Evolutionary conservation across 2,113 vertebrate genomes (phyloP).

Genomic region (Baryphthengus martii): DNA sequence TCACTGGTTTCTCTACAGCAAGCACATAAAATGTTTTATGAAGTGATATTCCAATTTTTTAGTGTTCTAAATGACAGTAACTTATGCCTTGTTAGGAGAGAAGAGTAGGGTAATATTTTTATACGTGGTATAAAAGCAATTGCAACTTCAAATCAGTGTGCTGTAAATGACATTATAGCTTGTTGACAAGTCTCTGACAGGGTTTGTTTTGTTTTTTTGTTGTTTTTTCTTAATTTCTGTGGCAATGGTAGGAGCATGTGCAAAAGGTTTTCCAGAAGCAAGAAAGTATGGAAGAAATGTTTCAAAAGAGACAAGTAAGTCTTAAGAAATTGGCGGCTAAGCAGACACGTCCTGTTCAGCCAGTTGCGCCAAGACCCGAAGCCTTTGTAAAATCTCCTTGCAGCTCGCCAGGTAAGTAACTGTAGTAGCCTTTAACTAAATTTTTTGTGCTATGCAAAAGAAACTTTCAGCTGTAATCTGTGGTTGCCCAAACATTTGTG

Average conservation of each 20-base stretch:
- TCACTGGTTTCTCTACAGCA: neutral
- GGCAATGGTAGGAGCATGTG: slow-evolving; percentile 82
- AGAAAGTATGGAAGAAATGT: slow-evolving; percentile 92
- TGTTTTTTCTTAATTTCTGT: neutral
- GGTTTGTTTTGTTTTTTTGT: neutral
- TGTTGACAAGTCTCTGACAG: neutral
- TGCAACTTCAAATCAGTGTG: neutral
- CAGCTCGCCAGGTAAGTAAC: slow-evolving; percentile 79
- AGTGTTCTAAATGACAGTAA: neutral
- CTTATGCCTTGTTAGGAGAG: neutral
- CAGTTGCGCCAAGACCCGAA: slow-evolving; percentile 95
- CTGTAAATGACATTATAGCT: neutral
- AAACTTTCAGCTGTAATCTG: neutral
- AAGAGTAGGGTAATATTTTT: neutral
- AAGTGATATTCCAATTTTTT: neutral
- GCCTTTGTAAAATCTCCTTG: slow-evolving; percentile 87
- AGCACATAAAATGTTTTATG: neutral
- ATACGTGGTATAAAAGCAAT: neutral
- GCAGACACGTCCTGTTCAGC: slow-evolving; percentile 93
- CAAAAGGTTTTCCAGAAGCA: slow-evolving; percentile 93
- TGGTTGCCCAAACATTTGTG: neutral
- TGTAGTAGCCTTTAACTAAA: neutral
- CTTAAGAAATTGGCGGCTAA: slow-evolving; percentile 96
- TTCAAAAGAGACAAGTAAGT: slow-evolving; percentile 90
- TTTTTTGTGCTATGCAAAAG: neutral